Percentiles rank a stretch among this genome's conserved stretches.
Conservation (phyloP, 64 coral and sea anemone genomes). For the Dendronephthya gigantea region DNA sequence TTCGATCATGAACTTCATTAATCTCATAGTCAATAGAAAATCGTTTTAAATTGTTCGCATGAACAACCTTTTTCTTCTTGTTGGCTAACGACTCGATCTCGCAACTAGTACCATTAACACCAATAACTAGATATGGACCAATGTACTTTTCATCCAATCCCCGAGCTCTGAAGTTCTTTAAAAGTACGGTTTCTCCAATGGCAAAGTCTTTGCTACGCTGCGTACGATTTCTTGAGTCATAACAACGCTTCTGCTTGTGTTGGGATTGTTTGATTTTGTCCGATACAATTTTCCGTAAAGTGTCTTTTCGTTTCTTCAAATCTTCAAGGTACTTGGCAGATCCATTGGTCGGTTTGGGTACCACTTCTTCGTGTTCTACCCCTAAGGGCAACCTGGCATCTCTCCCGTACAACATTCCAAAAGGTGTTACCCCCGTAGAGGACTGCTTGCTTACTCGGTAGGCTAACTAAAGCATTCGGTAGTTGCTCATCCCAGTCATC, state of each 20-base stretch:
- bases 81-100: background rate
- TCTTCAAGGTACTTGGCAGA: background rate
- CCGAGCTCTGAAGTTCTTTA: background rate
- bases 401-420: background rate
- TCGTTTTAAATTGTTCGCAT: background rate
- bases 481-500: background rate
- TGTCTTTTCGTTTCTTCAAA: background rate
- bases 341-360: background rate
- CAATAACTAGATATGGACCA: background rate
- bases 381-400: background rate
- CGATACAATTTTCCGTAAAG: background rate
- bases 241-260: background rate
- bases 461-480: background rate
- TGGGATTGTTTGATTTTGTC: background rate
- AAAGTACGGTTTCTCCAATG: background rate
- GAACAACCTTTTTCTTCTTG: background rate
- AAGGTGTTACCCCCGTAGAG: background rate
- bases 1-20: background rate
- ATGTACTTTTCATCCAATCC: conserved; percentile 7
- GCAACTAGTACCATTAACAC: background rate
- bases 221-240: background rate
- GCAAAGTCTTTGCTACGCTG: background rate
- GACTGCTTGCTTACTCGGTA: background rate
- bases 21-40: background rate
- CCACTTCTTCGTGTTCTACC: background rate